Percentiles rank a stretch among this genome's conserved stretches.
Conservation (phyloP, 1,140 invertebrate species). For the Euura saliciscinereae region DNA sequence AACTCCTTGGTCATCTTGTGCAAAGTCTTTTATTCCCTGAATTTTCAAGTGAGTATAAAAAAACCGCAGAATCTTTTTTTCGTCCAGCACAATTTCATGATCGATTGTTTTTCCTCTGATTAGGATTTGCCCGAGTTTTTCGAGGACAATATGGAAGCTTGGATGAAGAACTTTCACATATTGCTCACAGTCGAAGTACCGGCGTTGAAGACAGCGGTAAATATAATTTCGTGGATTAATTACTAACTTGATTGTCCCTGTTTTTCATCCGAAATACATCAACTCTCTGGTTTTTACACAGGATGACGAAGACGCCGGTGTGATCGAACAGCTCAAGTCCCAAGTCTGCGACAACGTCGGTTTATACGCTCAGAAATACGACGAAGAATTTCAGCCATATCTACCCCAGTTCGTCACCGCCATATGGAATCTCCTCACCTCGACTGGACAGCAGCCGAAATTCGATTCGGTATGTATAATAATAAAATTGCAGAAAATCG, state of each 20-base stretch:
- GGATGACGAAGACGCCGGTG: slow-evolving; percentile 87
- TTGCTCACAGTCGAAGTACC: slow-evolving; percentile 82
- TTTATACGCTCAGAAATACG: slow-evolving; percentile 96
- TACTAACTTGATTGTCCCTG: too few relatives aligned
- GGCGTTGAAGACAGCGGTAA: slow-evolving; percentile 70
- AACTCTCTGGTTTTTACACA: slow-evolving; percentile 52
- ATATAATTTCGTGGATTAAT: slow-evolving; percentile 30
- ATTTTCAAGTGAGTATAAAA: slow-evolving; percentile 81
- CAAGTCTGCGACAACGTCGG: slow-evolving; percentile 96
- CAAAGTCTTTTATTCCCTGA: slow-evolving; percentile 97
- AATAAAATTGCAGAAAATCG: not conserved
- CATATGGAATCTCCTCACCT: slow-evolving; percentile 89
- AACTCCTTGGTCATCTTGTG: slow-evolving; percentile 88
- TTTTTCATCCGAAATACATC: not conserved
- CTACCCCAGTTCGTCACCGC: slow-evolving; percentile 89
- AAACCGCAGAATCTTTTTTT: too few relatives aligned
- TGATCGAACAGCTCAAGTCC: slow-evolving; percentile 90
- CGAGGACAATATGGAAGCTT: slow-evolving; percentile 94
- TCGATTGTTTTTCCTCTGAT: slow-evolving; percentile 28
- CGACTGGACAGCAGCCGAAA: slow-evolving; percentile 84
- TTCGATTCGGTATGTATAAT: slow-evolving; percentile 81
- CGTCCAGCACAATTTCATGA: slow-evolving; percentile 14
- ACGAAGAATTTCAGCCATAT: slow-evolving; percentile 93
- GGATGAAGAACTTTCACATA: slow-evolving; percentile 91
- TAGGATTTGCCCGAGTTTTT: slow-evolving; percentile 97